Base-by-base conservation (phyloP, 1,140 invertebrate genomes). In the Drosophila nigrodunni region DNA sequence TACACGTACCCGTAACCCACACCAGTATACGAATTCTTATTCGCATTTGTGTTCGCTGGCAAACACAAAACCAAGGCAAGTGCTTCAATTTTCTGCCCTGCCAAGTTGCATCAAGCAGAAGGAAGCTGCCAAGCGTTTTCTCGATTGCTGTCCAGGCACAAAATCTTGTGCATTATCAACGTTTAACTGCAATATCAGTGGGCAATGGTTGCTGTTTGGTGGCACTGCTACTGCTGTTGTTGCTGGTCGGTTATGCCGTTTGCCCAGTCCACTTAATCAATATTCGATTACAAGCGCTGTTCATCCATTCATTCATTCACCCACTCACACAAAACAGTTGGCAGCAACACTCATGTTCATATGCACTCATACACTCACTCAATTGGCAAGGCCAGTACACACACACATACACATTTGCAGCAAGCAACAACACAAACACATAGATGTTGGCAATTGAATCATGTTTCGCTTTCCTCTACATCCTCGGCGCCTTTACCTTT, bases 81-180 rank as follows among this genome's bases (percentile, higher is more conserved):
- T 89, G 70, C 85, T 83, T 89, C 85, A 88, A 88, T 88, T 88
- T 88, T 89, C 83, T 74, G 83, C 80, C 66, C 73, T 83, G 83
- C 83, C 83, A 87, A 87, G 73, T 79, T 67, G 65, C 77, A 49
- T 64, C 59, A 69, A 34, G 66, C 66, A 34, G 43, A n/a, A 52
- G n/a, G 41, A 39, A 55, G 41, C 64, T 47, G 43, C 46, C 62
- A 66, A 44, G 49, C 50, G 64, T 47, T 58, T 13, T 67, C 54
- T 57, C 47, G 37, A 44, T 37, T 37, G 67, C 67, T 49, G 52
- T 2, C 59, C 43, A 35, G 60, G 18, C 50, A 44, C 47, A 60
- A 54, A 64, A 66, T 66, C 69, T 64, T 78, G 58, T 74, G 83
- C 77, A 88, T 88, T 88, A 87, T 77, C 82, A 88, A 83, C 82